Conservation (phyloP, 1,140 invertebrate species). For the Dryas iulia region DNA sequence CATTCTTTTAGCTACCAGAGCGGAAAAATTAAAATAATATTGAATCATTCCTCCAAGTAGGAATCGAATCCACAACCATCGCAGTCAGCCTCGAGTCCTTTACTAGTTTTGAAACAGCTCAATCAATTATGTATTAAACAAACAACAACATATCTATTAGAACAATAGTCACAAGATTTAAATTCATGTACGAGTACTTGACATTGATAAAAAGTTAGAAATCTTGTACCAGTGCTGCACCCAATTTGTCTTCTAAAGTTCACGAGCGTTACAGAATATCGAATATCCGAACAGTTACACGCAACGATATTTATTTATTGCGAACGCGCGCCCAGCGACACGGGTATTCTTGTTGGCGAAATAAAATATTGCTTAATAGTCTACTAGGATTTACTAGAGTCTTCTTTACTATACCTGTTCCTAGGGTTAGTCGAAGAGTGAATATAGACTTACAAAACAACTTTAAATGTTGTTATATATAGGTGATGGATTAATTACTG, state of each 20-base stretch:
- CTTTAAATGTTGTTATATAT: too few relatives aligned
- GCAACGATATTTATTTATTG: constrained; percentile 57
- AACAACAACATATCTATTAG: not conserved
- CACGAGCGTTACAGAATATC: constrained; percentile 51
- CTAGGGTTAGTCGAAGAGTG: too few relatives aligned
- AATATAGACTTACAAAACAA: too few relatives aligned
- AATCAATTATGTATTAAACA: not conserved
- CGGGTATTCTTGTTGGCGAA: constrained; percentile 48
- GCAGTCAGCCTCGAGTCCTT: too few relatives aligned
- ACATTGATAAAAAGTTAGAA: constrained; percentile 26
- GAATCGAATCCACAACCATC: too few relatives aligned
- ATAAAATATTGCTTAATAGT: constrained; percentile 56
- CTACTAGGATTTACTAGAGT: too few relatives aligned
- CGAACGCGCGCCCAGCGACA: constrained; percentile 48
- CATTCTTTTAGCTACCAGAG: too few relatives aligned
- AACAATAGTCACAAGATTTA: not conserved
- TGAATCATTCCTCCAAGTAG: too few relatives aligned
- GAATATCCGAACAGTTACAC: constrained; percentile 50
- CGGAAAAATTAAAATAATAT: too few relatives aligned
- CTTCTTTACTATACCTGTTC: too few relatives aligned
- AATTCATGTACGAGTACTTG: not conserved
- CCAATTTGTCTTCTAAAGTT: constrained; percentile 45
- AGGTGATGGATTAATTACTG: too few relatives aligned
- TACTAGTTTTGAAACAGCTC: too few relatives aligned
- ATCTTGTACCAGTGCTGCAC: constrained; percentile 30